These are phyloP conservation scores for Rhynchopsitta pachyrhyncha DNA, from an alignment of 2,113 vertebrate species.

Conservation along the genomic window DNA sequence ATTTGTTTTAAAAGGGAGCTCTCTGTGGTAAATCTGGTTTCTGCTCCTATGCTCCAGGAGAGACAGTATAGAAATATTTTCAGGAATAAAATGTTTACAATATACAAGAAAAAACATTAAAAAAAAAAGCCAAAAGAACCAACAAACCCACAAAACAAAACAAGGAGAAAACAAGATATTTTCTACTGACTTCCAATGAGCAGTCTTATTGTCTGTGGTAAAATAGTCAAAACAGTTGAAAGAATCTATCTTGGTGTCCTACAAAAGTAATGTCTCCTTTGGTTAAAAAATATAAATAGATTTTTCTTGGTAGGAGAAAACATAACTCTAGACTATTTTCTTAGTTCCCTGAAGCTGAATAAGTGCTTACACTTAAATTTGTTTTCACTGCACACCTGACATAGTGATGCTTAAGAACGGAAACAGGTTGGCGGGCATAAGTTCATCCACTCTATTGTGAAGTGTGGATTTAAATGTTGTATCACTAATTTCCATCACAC, in stretches of 20 bases:
- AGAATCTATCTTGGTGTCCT: neutral
- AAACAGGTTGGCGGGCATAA: neutral
- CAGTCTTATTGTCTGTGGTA: neutral
- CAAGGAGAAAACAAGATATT: neutral
- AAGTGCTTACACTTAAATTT: neutral
- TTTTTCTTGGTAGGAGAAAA: neutral
- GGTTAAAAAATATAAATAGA: neutral
- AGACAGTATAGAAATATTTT: neutral
- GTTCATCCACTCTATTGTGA: neutral
- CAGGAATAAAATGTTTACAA: neutral
- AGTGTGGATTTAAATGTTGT: neutral
- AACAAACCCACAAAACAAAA: neutral
- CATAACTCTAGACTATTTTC: neutral
- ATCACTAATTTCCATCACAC: neutral
- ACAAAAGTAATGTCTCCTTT: neutral
- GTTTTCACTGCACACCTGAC: neutral
- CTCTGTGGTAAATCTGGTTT: neutral
- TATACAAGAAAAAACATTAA: neutral
- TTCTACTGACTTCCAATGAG: neutral
- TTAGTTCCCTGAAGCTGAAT: neutral
- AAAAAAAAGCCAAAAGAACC: neutral
- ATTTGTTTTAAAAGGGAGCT: neutral
- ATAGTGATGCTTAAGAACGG: neutral
- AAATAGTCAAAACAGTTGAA: conserved; percentile 6
- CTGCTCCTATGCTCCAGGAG: neutral